These are phyloP conservation scores for Rotaria sp. DNA, from an alignment of 2,888 invertebrate species.

Conservation along the genomic window DNA sequence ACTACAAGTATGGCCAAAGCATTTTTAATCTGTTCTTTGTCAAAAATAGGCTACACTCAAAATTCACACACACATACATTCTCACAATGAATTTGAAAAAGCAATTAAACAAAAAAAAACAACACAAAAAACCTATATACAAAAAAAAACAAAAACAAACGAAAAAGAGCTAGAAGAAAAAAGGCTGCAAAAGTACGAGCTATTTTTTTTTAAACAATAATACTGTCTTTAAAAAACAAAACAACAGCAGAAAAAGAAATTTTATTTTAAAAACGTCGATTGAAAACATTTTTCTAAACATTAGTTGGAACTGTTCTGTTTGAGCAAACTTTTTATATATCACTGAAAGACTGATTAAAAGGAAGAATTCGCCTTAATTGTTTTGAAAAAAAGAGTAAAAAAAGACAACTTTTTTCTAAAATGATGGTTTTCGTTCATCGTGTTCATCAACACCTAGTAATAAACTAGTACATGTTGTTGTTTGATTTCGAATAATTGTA, in stretches of 20 bases:
- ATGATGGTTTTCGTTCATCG: neutral
- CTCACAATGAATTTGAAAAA: neutral
- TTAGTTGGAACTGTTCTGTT: neutral
- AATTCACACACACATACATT: neutral
- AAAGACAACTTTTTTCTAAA: neutral
- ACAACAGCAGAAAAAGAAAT: neutral
- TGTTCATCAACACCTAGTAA: neutral
- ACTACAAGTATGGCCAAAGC: neutral
- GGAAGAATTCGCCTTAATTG: no score
- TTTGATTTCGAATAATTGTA: neutral
- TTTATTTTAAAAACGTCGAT: no score
- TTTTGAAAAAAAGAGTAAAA: no score
- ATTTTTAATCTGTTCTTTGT: neutral
- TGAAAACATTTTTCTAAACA: neutral
- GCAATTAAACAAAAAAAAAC: neutral
- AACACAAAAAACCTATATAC: neutral
- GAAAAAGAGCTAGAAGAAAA: neutral
- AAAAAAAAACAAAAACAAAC: neutral
- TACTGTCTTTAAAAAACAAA: neutral
- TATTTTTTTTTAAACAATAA: neutral
- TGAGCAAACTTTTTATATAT: neutral
- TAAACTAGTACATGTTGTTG: neutral
- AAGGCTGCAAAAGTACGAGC: neutral
- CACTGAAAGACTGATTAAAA: neutral
- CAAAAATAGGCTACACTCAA: neutral